Conservation (phyloP, 2,113 vertebrate genomes). For the Phocoena phocoena region DNA sequence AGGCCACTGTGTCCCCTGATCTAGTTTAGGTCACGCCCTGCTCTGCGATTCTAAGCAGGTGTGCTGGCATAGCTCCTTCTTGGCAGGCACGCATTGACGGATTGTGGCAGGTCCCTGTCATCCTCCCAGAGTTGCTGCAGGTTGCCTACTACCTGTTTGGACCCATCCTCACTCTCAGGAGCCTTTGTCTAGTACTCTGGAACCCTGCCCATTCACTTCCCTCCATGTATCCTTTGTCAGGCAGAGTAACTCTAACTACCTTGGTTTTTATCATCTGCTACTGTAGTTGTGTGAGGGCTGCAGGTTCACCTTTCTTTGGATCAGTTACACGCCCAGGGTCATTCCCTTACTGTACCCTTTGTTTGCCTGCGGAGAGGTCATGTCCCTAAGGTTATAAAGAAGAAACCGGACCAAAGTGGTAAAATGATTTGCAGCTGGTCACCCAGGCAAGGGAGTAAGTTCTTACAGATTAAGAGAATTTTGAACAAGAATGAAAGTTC, state of each 20-base stretch:
- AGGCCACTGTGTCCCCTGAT: background rate
- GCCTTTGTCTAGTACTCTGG: background rate
- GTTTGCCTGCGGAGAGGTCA: background rate
- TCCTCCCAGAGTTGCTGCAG: background rate
- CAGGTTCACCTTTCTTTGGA: constrained; percentile 10
- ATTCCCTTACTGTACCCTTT: constrained; percentile 8
- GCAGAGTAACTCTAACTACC: background rate
- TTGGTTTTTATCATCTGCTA: constrained; percentile 11
- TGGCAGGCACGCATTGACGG: background rate
- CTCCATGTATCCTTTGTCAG: background rate
- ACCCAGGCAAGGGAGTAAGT: background rate
- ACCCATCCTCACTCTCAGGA: background rate
- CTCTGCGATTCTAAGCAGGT: background rate
- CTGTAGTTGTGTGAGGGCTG: background rate
- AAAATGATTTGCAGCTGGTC: background rate
- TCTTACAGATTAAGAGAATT: constrained; percentile 27
- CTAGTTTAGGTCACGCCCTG: constrained; percentile 28
- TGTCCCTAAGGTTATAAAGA: background rate
- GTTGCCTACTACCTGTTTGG: background rate
- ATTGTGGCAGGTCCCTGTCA: background rate
- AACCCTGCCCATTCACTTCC: background rate
- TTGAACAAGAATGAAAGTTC: background rate
- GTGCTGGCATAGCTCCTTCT: constrained; percentile 14
- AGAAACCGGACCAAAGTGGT: background rate
- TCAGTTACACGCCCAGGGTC: background rate